Evolutionary conservation across 2,113 vertebrate genomes (phyloP).

Genomic region (Antechinus stuartii): DNA sequence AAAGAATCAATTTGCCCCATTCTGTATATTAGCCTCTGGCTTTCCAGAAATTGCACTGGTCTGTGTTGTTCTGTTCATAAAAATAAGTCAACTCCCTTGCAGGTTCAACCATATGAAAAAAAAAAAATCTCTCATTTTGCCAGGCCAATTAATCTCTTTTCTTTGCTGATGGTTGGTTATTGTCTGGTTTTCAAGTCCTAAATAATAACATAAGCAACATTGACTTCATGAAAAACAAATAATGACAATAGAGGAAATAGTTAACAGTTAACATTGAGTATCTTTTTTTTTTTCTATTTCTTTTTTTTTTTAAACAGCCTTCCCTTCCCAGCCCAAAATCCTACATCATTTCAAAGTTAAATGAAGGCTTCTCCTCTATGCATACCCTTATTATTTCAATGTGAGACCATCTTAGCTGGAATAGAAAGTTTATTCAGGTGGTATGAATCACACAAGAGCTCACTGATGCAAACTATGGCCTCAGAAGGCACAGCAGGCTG

Average conservation of each 20-base stretch:
- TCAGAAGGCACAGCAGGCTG: constrained; percentile 84
- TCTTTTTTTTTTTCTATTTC: not conserved
- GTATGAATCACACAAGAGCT: constrained; percentile 87
- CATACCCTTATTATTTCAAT: constrained; percentile 52
- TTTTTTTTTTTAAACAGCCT: constrained; percentile 53
- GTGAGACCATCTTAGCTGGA: constrained; percentile 83
- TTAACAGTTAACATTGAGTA: not conserved
- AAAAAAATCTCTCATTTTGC: constrained; percentile 49
- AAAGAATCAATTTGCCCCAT: not conserved
- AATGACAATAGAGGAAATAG: constrained; percentile 47
- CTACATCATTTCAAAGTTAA: constrained; percentile 74
- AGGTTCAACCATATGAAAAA: not conserved
- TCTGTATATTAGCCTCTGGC: not conserved
- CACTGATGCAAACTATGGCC: constrained; percentile 84
- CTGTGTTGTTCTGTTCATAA: not conserved
- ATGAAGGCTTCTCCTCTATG: constrained; percentile 49
- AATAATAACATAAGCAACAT: constrained; percentile 64
- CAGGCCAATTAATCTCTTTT: constrained; percentile 51
- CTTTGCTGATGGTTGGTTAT: constrained; percentile 56
- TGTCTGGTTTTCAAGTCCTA: constrained; percentile 60
- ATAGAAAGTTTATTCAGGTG: constrained; percentile 93
- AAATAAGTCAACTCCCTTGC: constrained; percentile 56
- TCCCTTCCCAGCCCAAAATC: constrained; percentile 59
- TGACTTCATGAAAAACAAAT: constrained; percentile 63
- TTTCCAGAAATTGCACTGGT: not conserved